Percentiles rank a stretch among this genome's conserved stretches.
These are phyloP conservation scores for Drosophila neotestacea DNA, from an alignment of 2,888 invertebrate genomes.

Conservation along the genomic window DNA sequence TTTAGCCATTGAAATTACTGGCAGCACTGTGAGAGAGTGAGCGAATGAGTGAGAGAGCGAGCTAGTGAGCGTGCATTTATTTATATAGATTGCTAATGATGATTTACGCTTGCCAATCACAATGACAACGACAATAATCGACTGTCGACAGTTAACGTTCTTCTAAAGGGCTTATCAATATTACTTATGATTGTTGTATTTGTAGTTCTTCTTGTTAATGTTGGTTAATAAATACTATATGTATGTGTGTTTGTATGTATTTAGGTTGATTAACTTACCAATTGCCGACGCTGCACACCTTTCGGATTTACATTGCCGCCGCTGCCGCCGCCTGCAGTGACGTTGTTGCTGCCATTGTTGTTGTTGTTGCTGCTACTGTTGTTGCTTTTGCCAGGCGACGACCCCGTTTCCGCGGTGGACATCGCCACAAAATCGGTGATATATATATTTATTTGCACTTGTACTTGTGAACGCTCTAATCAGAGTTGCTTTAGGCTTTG, in stretches of 20 bases:
- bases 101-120: constrained; percentile 68
- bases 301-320: constrained; percentile 70
- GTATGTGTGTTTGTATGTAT: not conserved
- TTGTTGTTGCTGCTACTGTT: constrained; percentile 54
- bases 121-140: constrained; percentile 44
- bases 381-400: constrained; percentile 83
- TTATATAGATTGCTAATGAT: constrained; percentile 76
- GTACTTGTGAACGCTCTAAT: constrained; percentile 44
- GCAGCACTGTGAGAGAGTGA: constrained; percentile 4
- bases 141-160: constrained; percentile 34
- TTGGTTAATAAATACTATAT: not conserved
- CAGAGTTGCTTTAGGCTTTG: constrained; percentile 23
- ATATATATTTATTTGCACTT: constrained; percentile 42
- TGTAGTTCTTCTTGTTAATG: constrained; percentile 42
- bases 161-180: constrained; percentile 49
- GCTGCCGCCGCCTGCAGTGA: constrained; percentile 52
- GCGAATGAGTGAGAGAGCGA: constrained; percentile 19
- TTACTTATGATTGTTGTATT: constrained; percentile 1
- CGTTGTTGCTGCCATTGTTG: constrained; percentile 28
- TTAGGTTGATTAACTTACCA: constrained; percentile 79
- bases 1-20: no score
- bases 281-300: constrained; percentile 84
- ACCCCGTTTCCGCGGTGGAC: constrained; percentile 85
- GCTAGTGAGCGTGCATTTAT: constrained; percentile 67
- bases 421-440: constrained; percentile 72